A percentile compares a stretch with the other conserved stretches of the same genome.
These are phyloP conservation scores for Diarsia dahlii DNA, from an alignment of 2,888 invertebrate species.

Conservation along the genomic window DNA sequence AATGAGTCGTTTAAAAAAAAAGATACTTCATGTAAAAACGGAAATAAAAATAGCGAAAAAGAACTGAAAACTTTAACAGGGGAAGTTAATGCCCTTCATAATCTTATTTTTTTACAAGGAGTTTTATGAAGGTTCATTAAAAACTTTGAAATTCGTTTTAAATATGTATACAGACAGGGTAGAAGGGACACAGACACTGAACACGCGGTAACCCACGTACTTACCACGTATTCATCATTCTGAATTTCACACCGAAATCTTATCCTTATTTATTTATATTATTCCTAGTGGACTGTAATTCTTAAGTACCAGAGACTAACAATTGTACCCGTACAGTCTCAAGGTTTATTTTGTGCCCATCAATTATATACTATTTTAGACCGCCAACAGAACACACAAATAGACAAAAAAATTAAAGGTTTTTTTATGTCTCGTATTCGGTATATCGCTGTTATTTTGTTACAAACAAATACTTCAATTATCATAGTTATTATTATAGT, in stretches of 20 bases:
- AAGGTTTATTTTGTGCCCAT: not conserved
- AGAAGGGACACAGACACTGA: too few species aligned
- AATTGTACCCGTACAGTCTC: not conserved
- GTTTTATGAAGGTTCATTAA: not conserved
- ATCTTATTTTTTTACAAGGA: not conserved
- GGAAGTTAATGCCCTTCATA: not conserved
- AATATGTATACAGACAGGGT: slow-evolving; percentile 11
- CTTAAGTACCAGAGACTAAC: not conserved
- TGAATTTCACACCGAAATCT: too few species aligned
- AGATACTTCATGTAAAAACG: not conserved
- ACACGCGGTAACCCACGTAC: too few species aligned
- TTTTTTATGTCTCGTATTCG: too few species aligned
- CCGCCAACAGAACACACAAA: not conserved
- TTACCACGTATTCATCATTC: too few species aligned
- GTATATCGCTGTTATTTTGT: too few species aligned
- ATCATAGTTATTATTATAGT: too few species aligned
- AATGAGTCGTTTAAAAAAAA: not conserved
- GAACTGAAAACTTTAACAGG: not conserved
- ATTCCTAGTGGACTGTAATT: not conserved
- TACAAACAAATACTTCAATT: too few species aligned
- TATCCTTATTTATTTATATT: too few species aligned
- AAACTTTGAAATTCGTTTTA: slow-evolving; percentile 15
- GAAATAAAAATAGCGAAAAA: not conserved
- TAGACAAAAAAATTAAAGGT: too few species aligned
- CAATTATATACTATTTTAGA: not conserved